Evolutionary conservation across 2,797 vertebrate species (phyloP).

Genomic region (Darevskia nairensis): DNA sequence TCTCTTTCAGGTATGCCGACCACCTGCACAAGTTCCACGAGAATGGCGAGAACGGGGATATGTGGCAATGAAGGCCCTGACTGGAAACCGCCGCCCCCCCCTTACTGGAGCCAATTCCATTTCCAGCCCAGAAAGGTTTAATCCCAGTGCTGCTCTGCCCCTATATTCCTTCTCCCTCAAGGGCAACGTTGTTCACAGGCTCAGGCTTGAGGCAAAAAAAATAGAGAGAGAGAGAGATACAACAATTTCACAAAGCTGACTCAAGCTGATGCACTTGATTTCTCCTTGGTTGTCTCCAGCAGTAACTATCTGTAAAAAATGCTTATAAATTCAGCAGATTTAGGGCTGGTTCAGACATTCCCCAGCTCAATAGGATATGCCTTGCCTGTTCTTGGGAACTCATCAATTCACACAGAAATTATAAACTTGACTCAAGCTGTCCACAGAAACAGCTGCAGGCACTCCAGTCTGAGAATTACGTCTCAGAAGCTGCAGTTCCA

Average conservation of each 20-base stretch:
- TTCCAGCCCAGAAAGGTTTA: slow-evolving; percentile 7
- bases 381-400: neutral
- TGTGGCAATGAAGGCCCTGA: slow-evolving; percentile 75
- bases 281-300: neutral
- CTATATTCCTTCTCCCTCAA: neutral
- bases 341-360: neutral
- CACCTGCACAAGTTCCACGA: slow-evolving; percentile 95
- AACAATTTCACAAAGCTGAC: neutral
- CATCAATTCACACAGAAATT: neutral
- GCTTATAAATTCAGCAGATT: neutral
- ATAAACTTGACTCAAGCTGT: neutral
- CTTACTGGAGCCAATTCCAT: neutral
- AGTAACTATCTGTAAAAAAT: neutral
- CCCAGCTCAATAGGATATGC: neutral
- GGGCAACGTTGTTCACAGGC: neutral
- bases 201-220: neutral
- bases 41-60: slow-evolving; percentile 82
- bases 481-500: no score
- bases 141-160: neutral
- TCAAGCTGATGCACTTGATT: neutral
- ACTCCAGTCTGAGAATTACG: neutral
- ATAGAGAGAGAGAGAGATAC: neutral
- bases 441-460: neutral
- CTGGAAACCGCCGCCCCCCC: no score
- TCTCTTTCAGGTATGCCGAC: slow-evolving; percentile 87